These are phyloP conservation scores for Palythoa caribaeorum DNA, from an alignment of 92 coral and sea anemone species.

Conservation along the genomic window DNA sequence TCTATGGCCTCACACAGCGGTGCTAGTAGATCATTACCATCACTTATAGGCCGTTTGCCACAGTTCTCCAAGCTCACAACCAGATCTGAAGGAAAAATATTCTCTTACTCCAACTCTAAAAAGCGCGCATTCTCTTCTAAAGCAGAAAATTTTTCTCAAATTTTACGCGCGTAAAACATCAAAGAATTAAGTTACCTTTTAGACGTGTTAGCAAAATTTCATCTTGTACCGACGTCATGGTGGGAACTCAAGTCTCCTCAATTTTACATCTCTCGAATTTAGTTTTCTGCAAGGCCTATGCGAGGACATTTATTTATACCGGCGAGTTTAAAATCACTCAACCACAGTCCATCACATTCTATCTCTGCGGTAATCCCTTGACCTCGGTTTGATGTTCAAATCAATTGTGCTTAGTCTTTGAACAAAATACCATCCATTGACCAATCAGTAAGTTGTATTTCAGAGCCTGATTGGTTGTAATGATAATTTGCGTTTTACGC, in stretches of 20 bases:
- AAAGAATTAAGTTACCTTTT: conserved; percentile 57
- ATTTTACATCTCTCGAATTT: neutral
- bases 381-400: conserved; percentile 12
- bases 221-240: conserved; percentile 63
- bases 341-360: neutral
- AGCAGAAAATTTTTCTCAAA: conserved; percentile 40
- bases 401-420: neutral
- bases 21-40: conserved; percentile 66
- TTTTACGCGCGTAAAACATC: conserved; percentile 28
- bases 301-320: neutral
- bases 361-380: neutral
- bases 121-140: conserved; percentile 67
- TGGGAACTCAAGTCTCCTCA: neutral
- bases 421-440: conserved; percentile 10
- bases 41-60: conserved; percentile 75
- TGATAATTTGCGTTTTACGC: neutral
- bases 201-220: conserved; percentile 75
- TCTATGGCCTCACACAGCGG: conserved; percentile 80
- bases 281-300: neutral
- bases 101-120: neutral
- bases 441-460: conserved; percentile 12
- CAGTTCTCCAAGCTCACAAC: conserved; percentile 76
- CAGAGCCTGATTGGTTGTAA: neutral
- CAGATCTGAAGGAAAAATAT: conserved; percentile 54
- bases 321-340: conserved; percentile 17